Conservation (phyloP, 2,888 invertebrate species). For the Agriopis leucophaearia region DNA sequence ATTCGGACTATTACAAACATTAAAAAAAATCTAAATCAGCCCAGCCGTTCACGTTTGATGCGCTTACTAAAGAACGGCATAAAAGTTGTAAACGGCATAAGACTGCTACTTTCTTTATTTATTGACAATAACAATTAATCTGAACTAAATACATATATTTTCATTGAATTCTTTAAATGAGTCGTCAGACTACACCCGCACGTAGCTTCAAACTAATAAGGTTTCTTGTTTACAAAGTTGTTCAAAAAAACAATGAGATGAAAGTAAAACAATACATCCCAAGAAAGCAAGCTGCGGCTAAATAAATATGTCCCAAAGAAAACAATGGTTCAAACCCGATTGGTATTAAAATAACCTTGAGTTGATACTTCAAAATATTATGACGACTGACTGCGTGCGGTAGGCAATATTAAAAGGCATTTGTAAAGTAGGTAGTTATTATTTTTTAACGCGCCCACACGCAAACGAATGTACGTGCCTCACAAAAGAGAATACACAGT, state of each 20-base stretch:
- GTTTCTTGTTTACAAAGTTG: constrained; percentile 41
- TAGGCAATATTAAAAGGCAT: constrained; percentile 71
- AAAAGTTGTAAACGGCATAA: background rate
- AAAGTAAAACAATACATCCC: constrained; percentile 54
- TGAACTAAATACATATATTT: too few species aligned
- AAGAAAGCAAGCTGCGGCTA: constrained; percentile 57
- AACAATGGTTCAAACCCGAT: constrained; percentile 74
- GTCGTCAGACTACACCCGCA: constrained; percentile 12
- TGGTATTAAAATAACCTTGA: constrained; percentile 76
- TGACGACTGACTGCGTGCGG: constrained; percentile 76
- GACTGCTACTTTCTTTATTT: background rate
- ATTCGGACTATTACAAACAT: too few species aligned
- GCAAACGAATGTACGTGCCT: constrained; percentile 65
- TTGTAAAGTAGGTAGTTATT: constrained; percentile 75
- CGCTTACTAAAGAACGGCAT: too few species aligned
- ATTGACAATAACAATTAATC: background rate
- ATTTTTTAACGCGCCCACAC: constrained; percentile 79
- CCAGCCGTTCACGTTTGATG: too few species aligned
- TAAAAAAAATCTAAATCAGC: too few species aligned
- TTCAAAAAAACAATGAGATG: constrained; percentile 46
- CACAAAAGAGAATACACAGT: constrained; percentile 57
- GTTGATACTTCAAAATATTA: constrained; percentile 76
- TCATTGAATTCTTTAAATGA: constrained; percentile 2
- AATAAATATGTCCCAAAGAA: constrained; percentile 76
- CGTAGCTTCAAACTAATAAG: constrained; percentile 20